Base-by-base conservation (phyloP, 2,888 invertebrate genomes). In the Harpalus rubripes region DNA sequence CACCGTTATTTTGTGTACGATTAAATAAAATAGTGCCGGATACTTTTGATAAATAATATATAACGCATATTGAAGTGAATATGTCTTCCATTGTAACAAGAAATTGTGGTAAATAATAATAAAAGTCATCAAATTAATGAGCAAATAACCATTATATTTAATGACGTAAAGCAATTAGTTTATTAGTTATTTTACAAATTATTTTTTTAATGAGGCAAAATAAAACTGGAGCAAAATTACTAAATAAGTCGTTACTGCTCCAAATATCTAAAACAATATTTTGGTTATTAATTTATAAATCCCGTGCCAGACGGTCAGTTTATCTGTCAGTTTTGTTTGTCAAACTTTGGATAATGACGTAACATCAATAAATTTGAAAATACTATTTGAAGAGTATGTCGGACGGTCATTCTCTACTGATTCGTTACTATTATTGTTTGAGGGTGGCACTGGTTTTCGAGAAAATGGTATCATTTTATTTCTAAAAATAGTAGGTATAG, bases 221-320 rank as follows among this genome's bases (percentile, higher is more conserved):
- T 74, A 74, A 39, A 68, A 68, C n/a, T 74, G 72, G 6, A 72
- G 32, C 5, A 72, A 41, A 16, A 72, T 72, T 16, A 72, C 72
- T 32, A 72, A 39, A 7, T 72, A 72, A 12, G 74, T 74, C 18
- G 74, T 74, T 8, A 56, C 52, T 4, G 22, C 74, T 12, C 74
- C 52, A 18, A 18, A 44, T 10, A 52, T 12, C 74, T 74, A 41
- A 15, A 74, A 74, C 0, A 39, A 41, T 44, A 72, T 41, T 18
- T 15, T 18, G 4, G 4, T 72, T 8, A 16, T 68, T 68, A 12
- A 68, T 26, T 32, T 32, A 32, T 6, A 32, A 32, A 32, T 1
- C 32, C 32, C 3, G 32, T 32, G 32, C 5, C 32, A 32, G 32
- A 32, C 3, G 32, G 6, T 32, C 12, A 52, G 12, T 52, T 52